phyloP scores from a whole-genome alignment of 2,113 vertebrate genomes.

The Corythornis cristatus region DNA sequence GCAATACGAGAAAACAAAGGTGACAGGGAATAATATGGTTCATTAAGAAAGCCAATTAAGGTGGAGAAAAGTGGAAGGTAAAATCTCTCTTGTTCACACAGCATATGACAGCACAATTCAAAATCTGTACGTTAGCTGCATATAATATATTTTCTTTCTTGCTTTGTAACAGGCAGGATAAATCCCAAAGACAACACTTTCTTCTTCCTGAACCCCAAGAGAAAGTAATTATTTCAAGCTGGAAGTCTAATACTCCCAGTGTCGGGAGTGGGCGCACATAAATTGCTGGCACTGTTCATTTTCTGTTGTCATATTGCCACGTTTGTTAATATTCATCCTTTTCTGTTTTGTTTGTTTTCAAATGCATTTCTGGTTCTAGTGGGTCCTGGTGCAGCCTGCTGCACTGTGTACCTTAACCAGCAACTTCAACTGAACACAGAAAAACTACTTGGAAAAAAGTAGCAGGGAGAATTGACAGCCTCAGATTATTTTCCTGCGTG shows the following conservation, averaged over 20 bases:
- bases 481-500: neutral
- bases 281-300: constrained; percentile 56
- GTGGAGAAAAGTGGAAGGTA: constrained; percentile 57
- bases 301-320: constrained; percentile 55
- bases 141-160: constrained; percentile 60
- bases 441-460: constrained; percentile 33
- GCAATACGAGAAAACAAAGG: constrained; percentile 74
- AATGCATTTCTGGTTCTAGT: constrained; percentile 33
- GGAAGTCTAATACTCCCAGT: constrained; percentile 53
- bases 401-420: constrained; percentile 18
- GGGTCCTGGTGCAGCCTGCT: constrained; percentile 1
- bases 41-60: constrained; percentile 63
- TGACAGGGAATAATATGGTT: constrained; percentile 72
- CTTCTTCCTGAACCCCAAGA: constrained; percentile 71
- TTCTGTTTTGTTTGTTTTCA: constrained; percentile 15
- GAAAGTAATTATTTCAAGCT: constrained; percentile 72
- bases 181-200: constrained; percentile 62
- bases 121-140: constrained; percentile 33
- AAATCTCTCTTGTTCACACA: constrained; percentile 37
- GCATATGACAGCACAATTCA: constrained; percentile 58
- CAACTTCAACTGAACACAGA: constrained; percentile 51
- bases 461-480: neutral
- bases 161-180: constrained; percentile 70
- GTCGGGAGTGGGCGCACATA: constrained; percentile 59
- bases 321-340: constrained; percentile 43